A percentile compares a stretch with the other conserved stretches of the same genome.
Evolutionary conservation across 2,113 vertebrate species (phyloP).

Genomic region (Paradoxurus hermaphroditus): DNA sequence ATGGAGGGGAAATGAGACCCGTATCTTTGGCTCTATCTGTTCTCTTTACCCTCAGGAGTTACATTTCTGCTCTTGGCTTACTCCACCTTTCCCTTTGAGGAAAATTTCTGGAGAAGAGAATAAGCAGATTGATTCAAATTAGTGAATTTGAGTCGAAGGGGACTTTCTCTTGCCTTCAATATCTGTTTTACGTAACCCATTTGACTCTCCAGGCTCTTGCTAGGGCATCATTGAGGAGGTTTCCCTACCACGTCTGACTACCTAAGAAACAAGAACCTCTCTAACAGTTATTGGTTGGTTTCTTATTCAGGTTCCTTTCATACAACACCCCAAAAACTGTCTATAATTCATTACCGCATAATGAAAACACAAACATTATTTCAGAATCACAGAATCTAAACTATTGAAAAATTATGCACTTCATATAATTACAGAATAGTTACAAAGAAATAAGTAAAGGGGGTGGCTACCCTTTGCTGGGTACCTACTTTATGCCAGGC

Average conservation of each 20-base stretch:
- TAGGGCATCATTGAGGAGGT: background rate
- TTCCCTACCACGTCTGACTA: background rate
- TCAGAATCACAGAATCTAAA: background rate
- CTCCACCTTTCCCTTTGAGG: background rate
- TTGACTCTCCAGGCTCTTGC: background rate
- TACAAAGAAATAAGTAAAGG: background rate
- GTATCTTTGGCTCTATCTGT: background rate
- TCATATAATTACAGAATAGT: background rate
- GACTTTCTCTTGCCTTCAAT: background rate
- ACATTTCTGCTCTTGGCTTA: background rate
- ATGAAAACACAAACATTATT: background rate
- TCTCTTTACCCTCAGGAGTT: background rate
- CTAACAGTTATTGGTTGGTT: too few species aligned
- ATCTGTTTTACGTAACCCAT: background rate
- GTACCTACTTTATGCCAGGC: background rate
- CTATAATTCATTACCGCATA: background rate
- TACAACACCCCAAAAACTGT: background rate
- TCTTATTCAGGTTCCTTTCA: background rate
- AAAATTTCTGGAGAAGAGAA: background rate
- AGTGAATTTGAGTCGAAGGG: background rate
- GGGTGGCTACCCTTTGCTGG: background rate
- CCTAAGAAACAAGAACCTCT: background rate
- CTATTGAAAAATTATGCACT: background rate
- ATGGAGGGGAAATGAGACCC: background rate
- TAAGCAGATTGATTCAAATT: background rate